Evolutionary conservation across 2,113 vertebrate genomes (phyloP).

Genomic region (Alethe castanea): DNA sequence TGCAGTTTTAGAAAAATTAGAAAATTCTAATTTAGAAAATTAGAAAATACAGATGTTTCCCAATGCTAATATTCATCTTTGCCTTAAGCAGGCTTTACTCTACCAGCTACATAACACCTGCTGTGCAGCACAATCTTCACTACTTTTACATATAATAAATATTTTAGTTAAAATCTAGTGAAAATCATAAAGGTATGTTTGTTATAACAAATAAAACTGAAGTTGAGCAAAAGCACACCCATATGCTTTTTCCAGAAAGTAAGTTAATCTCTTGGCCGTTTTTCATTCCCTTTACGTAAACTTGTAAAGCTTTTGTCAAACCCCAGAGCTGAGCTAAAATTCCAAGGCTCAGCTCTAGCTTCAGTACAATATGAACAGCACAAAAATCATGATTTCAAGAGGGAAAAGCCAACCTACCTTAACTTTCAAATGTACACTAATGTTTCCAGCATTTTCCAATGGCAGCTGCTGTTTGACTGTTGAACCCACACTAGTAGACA

Average conservation of each 20-base stretch:
- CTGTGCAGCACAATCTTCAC: not conserved
- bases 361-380: not conserved
- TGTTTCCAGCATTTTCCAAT: slow-evolving; percentile 95
- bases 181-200: not conserved
- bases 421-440: slow-evolving; percentile 83
- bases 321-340: not conserved
- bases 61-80: not conserved
- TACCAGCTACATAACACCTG: not conserved
- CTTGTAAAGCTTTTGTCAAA: not conserved
- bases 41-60: not conserved
- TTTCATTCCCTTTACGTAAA: not conserved
- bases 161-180: not conserved
- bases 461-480: slow-evolving; percentile 82
- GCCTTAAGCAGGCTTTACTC: not conserved
- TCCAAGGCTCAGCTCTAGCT: not conserved
- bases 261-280: not conserved
- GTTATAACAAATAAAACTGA: not conserved
- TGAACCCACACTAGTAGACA: slow-evolving; percentile 77
- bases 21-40: no score
- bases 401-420: slow-evolving; percentile 75
- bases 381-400: not conserved
- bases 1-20: not conserved
- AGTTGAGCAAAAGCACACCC: not conserved
- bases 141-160: not conserved
- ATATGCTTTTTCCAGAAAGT: not conserved